Percentiles rank a stretch among this genome's conserved stretches.
These are phyloP conservation scores for Odobenus rosmarus DNA, from an alignment of 2,113 vertebrate species.

Conservation along the genomic window DNA sequence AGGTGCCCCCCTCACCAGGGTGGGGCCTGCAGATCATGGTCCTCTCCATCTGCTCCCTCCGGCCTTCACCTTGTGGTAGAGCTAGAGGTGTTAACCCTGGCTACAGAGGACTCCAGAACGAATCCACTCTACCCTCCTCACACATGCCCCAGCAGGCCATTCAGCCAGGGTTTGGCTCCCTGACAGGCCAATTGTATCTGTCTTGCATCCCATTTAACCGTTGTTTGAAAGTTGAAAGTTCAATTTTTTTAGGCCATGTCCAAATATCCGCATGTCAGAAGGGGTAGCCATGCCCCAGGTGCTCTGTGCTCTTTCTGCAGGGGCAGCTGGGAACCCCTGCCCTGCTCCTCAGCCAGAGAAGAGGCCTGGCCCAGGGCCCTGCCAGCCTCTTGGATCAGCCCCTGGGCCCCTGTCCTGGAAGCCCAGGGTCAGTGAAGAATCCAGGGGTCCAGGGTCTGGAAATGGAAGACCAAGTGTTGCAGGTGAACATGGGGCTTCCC, in stretches of 20 bases:
- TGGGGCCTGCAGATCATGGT: not conserved
- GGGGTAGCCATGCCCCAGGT: too few relatives aligned
- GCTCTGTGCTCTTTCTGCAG: not conserved
- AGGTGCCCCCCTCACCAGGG: not conserved
- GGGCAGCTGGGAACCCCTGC: not conserved
- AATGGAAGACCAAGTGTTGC: not conserved
- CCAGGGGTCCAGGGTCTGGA: not conserved
- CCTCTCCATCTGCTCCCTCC: not conserved
- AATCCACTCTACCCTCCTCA: accelerated
- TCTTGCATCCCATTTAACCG: not conserved
- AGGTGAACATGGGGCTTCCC: slow-evolving; percentile 43
- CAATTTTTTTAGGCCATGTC: not conserved
- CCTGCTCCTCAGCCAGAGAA: not conserved
- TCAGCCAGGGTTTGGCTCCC: not conserved
- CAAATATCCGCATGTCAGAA: not conserved
- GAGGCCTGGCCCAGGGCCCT: not conserved
- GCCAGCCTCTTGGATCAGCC: not conserved
- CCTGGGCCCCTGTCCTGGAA: not conserved
- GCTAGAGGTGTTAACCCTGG: not conserved
- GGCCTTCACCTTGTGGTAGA: not conserved
- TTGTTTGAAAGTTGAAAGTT: not conserved
- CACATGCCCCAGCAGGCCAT: accelerated
- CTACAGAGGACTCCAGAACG: not conserved
- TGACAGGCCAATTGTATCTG: accelerated
- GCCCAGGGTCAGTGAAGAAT: not conserved